A percentile compares a stretch with the other conserved stretches of the same genome.
Conservation (phyloP, 2,113 vertebrate genomes). For the Thomomys bottae region DNA sequence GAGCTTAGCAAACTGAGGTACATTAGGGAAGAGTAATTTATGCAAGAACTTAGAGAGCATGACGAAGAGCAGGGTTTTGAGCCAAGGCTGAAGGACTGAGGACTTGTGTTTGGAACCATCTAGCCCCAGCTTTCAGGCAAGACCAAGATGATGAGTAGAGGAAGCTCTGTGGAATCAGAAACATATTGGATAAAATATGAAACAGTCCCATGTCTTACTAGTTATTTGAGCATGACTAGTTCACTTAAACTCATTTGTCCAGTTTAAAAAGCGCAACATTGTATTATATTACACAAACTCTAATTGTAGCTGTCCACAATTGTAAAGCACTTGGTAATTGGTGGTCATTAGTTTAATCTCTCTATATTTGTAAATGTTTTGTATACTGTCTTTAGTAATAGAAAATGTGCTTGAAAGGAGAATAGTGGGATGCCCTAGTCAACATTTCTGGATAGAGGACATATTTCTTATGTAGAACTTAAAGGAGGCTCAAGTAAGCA, state of each 20-base stretch:
- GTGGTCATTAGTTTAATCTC: slow-evolving; percentile 7
- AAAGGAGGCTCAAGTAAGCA: no score
- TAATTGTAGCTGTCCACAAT: slow-evolving; percentile 5
- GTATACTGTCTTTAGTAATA: not conserved
- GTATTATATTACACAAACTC: no score
- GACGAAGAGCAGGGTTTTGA: not conserved
- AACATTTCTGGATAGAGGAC: not conserved
- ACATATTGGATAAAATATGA: not conserved
- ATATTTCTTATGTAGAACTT: slow-evolving; percentile 45
- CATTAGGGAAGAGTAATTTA: not conserved
- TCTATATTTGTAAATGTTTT: not conserved
- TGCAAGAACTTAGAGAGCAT: not conserved
- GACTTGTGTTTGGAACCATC: not conserved
- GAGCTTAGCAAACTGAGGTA: not conserved
- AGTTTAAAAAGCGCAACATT: slow-evolving; percentile 8
- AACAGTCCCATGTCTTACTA: not conserved
- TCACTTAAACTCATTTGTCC: not conserved
- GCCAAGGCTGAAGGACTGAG: not conserved
- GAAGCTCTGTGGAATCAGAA: not conserved
- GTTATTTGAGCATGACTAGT: not conserved
- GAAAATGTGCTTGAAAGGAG: not conserved
- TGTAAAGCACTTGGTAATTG: not conserved
- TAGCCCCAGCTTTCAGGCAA: not conserved
- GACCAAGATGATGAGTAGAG: not conserved
- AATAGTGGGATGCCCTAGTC: not conserved